phyloP scores from a whole-genome alignment of 2,888 invertebrate species.

The Galerucella nymphaeae region DNA sequence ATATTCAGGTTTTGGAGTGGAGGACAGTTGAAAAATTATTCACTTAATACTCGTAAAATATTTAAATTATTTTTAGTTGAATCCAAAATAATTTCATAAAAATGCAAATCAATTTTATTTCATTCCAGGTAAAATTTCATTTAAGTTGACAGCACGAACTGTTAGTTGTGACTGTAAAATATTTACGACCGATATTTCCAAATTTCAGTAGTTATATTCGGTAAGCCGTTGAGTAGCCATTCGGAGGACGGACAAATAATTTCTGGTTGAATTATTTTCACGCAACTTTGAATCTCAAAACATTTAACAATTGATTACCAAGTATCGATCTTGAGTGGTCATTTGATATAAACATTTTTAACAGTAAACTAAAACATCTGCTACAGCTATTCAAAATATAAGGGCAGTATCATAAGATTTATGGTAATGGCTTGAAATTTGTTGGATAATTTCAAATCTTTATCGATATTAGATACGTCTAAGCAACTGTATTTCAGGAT shows the following conservation, averaged over 20 bases:
- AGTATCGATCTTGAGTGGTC: slow-evolving; percentile 46
- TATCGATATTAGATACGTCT: no score
- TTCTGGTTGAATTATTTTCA: slow-evolving; percentile 50
- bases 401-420: background rate
- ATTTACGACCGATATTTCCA: slow-evolving; percentile 26
- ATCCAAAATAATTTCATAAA: no score
- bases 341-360: slow-evolving; percentile 42
- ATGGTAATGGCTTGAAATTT: no score
- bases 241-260: slow-evolving; percentile 44
- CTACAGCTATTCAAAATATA: slow-evolving; percentile 5
- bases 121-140: background rate
- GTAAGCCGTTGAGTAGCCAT: slow-evolving; percentile 25
- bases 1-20: no score
- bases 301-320: slow-evolving; percentile 48
- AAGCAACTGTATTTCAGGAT: no score
- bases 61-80: no score
- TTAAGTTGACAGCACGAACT: background rate
- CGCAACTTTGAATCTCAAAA: slow-evolving; percentile 49
- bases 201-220: slow-evolving; percentile 26
- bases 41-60: no score
- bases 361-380: slow-evolving; percentile 43
- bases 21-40: no score
- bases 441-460: no score
- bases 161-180: slow-evolving; percentile 28
- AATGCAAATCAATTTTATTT: background rate